phyloP scores from a whole-genome alignment of 2,797 vertebrate genomes.

The Tangara arthus region DNA sequence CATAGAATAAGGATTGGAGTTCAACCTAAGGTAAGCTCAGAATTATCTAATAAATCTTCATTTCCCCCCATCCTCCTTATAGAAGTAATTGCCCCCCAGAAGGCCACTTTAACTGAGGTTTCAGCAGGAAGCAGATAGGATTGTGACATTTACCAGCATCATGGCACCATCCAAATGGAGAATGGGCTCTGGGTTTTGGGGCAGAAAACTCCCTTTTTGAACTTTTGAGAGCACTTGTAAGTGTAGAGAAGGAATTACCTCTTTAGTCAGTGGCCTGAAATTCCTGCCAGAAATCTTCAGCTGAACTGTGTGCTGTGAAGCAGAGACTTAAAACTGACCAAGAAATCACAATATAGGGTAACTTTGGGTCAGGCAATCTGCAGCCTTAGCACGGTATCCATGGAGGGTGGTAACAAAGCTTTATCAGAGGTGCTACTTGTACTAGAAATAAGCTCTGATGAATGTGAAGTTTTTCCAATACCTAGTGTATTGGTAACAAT shows the following conservation, averaged over 20 bases:
- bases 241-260: fast-evolving
- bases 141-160: neutral
- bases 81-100: neutral
- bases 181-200: neutral
- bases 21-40: neutral
- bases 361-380: neutral
- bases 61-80: neutral
- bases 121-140: neutral
- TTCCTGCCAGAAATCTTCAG: neutral
- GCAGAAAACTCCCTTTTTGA: neutral
- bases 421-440: neutral
- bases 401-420: neutral
- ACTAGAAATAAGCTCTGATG: neutral
- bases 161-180: neutral
- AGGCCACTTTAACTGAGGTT: neutral
- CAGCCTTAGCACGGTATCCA: neutral
- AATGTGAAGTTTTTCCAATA: neutral
- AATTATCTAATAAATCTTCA: neutral
- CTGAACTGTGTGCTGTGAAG: neutral
- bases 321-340: neutral
- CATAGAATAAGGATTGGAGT: neutral
- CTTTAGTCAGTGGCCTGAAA: neutral
- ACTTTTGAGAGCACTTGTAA: neutral
- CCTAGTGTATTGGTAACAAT: neutral
- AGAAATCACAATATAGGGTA: neutral